Evolutionary conservation across 1,140 invertebrate genomes (phyloP), one percentile per base, ranked within the genome.

Genomic region (Leptinotarsa undecemlineata): DNA sequence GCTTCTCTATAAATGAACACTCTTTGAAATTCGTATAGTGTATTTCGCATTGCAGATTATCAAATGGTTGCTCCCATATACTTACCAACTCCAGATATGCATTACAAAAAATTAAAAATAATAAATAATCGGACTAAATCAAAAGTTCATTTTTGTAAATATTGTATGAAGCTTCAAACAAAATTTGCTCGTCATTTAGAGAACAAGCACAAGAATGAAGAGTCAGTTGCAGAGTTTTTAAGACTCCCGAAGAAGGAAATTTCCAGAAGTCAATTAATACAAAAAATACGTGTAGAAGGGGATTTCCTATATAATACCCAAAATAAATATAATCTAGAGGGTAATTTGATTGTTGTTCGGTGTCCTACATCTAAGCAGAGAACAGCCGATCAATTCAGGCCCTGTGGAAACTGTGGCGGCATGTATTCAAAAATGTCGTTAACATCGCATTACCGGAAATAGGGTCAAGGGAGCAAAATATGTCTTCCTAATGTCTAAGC

Each of bases 371-470:
- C 15, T 3, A 64, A 64, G 20, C 19, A 64, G 14, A 15, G 62
- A 64, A 26, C 13, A n/a, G 20, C 15, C 20, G 62, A 26, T 14
- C 62, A 64, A 14, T 64, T n/a, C 20, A n/a, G 15, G 8, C 62
- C 62, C 13, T 64, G 62, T 64, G 20, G 62, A 14, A 20, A 64
- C 0, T 64, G 62, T 64, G 15, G 15, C 13, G 62, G 15, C 14
- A 64, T 64, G 62, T 64, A 64, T 64, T 64, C 62, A 17, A 64
- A n/a, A n/a, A n/a, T 64, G 20, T 64, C 62, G 20, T 21, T 64
- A 20, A 64, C 13, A 21, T 15, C 23, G 0, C 20, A 64, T 64
- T 64, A 64, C 23, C 62, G 20, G 14, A 64, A 21, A 17, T 64
- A 64, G 20, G 23, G 3, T n/a, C n/a, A 57, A 57, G n/a, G 14